Evolutionary conservation across 2,113 vertebrate genomes (phyloP).

Genomic region (Pygoscelis antarcticus): DNA sequence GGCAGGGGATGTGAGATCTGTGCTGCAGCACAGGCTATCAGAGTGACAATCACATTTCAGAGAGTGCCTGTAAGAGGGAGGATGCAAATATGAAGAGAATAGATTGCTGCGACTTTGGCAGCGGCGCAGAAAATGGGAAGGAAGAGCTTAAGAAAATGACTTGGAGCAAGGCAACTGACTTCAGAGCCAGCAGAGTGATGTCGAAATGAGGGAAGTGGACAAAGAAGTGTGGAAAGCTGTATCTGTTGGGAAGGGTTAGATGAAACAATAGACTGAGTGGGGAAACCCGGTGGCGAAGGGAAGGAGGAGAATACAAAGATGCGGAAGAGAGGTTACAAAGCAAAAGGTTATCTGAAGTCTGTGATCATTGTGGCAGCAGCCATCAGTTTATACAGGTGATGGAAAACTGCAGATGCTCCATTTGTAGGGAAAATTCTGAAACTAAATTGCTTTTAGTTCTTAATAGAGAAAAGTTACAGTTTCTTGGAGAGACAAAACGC

Average conservation of each 20-base stretch:
- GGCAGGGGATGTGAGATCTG: not conserved
- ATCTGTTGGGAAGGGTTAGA: not conserved
- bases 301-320: not conserved
- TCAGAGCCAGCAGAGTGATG: not conserved
- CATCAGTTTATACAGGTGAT: not conserved
- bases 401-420: not conserved
- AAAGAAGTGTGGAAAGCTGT: not conserved
- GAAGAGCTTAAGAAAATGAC: conserved; percentile 15
- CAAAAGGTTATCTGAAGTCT: not conserved
- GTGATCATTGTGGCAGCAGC: not conserved
- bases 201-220: not conserved
- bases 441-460: not conserved
- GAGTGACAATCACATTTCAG: not conserved
- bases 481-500: not conserved
- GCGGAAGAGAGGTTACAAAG: not conserved
- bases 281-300: not conserved
- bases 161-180: not conserved
- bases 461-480: not conserved
- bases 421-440: not conserved
- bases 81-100: not conserved
- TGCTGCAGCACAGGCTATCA: not conserved
- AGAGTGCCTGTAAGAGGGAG: not conserved
- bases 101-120: conserved; percentile 31
- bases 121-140: not conserved
- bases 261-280: not conserved